phyloP scores from a whole-genome alignment of 2,113 vertebrate genomes.

The Bubalus kerabau region DNA sequence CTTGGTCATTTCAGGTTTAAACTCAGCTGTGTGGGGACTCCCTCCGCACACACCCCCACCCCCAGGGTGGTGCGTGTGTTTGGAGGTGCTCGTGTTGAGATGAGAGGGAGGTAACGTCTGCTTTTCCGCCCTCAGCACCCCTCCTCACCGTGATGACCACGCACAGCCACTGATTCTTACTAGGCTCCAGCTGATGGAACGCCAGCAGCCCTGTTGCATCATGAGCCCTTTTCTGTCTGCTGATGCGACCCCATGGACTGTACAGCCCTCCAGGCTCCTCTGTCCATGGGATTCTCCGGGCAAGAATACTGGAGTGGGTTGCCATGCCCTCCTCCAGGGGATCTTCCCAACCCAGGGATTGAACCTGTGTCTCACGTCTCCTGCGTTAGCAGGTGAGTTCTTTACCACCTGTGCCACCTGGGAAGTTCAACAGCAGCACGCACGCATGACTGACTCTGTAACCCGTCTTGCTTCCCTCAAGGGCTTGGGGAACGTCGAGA shows the following conservation, averaged over 20 bases:
- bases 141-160: fast-evolving
- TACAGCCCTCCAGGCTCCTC: neutral
- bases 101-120: fast-evolving
- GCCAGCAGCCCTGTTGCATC: neutral
- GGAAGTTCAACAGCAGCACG: neutral
- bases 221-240: neutral
- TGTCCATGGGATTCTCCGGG: neutral
- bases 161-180: neutral
- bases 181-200: neutral
- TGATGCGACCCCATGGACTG: neutral
- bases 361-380: neutral
- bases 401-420: neutral
- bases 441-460: neutral
- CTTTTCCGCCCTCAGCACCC: neutral
- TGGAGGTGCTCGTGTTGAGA: neutral
- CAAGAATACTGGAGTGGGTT: neutral
- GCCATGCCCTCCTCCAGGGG: neutral
- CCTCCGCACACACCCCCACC: fast-evolving
- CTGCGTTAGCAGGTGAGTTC: neutral
- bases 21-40: neutral
- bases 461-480: neutral
- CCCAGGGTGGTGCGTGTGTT: neutral
- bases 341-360: neutral
- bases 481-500: neutral
- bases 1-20: neutral